Evolutionary conservation across 1,140 invertebrate species (phyloP).

Genomic region (Psix sp.): DNA sequence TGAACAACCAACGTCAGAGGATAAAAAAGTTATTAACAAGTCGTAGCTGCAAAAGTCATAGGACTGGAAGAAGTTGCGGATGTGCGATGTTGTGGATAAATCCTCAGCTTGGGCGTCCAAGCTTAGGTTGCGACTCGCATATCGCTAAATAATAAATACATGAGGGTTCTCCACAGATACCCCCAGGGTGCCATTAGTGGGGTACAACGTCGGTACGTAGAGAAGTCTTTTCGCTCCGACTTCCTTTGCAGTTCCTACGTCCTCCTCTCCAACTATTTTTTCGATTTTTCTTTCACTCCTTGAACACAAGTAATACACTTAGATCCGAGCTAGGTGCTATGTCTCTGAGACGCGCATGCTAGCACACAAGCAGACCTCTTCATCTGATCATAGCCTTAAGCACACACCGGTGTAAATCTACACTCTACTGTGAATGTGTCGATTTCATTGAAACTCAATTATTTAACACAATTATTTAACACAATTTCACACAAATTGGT

Average conservation of each 20-base stretch:
- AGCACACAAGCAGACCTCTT: no score
- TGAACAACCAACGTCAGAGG: no score
- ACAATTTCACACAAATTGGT: no score
- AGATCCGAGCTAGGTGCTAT: constrained; percentile 39
- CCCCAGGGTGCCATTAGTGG: constrained; percentile 77
- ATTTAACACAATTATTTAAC: no score
- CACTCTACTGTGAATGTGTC: constrained; percentile 1
- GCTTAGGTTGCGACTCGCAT: constrained; percentile 58
- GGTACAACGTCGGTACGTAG: constrained; percentile 64
- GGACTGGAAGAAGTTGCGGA: neutral
- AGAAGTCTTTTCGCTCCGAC: constrained; percentile 45
- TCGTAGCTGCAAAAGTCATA: no score
- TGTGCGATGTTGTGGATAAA: constrained; percentile 70
- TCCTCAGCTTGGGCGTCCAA: constrained; percentile 59
- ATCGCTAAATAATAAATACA: constrained; percentile 77
- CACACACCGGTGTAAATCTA: neutral
- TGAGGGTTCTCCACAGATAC: constrained; percentile 72
- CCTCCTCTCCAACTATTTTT: constrained; percentile 33
- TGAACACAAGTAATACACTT: constrained; percentile 55
- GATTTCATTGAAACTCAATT: no score
- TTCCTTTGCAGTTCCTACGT: constrained; percentile 62
- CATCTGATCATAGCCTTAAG: no score
- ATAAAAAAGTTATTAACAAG: no score
- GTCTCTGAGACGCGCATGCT: constrained; percentile 14
- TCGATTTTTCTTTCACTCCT: constrained; percentile 50